These are phyloP conservation scores for Oasisia sp. DNA, from an alignment of 2,888 invertebrate species.

Conservation along the genomic window DNA sequence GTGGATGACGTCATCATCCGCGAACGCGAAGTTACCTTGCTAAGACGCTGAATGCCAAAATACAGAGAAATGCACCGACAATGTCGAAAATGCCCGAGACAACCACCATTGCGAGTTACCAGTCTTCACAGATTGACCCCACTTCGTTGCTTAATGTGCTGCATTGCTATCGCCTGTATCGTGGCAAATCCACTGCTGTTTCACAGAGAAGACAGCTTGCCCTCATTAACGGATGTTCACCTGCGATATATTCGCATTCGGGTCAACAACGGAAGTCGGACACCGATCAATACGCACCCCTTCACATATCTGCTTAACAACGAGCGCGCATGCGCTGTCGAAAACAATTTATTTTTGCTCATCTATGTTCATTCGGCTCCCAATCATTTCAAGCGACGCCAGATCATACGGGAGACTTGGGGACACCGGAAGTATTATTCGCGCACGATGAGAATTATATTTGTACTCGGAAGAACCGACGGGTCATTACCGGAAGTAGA, in stretches of 20 bases:
- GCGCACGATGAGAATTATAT: slow-evolving; percentile 50
- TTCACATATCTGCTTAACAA: slow-evolving; percentile 49
- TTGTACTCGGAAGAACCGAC: slow-evolving; percentile 53
- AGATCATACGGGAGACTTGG: slow-evolving; percentile 60
- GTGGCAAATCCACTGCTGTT: background rate
- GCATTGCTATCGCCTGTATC: background rate
- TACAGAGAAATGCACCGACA: background rate
- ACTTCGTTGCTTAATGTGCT: background rate
- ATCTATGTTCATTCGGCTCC: slow-evolving; percentile 61
- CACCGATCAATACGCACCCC: slow-evolving; percentile 46
- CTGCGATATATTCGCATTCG: background rate
- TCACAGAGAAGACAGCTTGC: background rate
- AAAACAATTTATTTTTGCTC: slow-evolving; percentile 44
- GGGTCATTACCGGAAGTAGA: slow-evolving; percentile 43
- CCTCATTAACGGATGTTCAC: background rate
- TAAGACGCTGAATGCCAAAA: background rate
- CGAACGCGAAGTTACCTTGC: background rate
- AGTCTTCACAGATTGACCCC: background rate
- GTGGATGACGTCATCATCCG: background rate
- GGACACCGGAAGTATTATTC: slow-evolving; percentile 48
- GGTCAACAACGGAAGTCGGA: background rate
- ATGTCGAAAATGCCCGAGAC: background rate
- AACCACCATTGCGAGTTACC: background rate
- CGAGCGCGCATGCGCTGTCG: slow-evolving; percentile 39
- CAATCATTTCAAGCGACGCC: slow-evolving; percentile 56